phyloP scores from a whole-genome alignment of 2,797 vertebrate genomes.

The Acipenser transmontanus region DNA sequence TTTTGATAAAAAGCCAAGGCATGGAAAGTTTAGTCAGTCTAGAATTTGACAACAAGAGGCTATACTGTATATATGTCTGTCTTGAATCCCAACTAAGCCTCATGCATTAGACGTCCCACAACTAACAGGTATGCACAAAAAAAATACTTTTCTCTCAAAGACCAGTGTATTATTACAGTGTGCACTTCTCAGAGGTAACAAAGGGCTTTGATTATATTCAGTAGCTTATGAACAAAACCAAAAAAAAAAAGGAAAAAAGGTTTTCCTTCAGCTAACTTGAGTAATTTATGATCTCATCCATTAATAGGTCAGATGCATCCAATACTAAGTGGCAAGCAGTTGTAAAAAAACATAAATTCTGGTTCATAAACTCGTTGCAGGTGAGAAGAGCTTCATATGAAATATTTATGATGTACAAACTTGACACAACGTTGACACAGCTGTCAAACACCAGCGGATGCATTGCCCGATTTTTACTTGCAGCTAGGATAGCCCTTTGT shows the following conservation, averaged over 20 bases:
- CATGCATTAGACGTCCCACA: neutral
- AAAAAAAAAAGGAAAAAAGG: too few relatives aligned
- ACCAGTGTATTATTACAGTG: too few relatives aligned
- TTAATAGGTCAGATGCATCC: neutral
- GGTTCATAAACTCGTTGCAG: neutral
- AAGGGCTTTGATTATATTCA: neutral
- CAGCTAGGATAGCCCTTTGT: neutral
- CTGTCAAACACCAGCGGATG: constrained; percentile 6
- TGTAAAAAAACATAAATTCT: constrained; percentile 5
- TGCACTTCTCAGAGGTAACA: neutral
- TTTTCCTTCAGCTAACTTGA: neutral
- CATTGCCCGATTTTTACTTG: constrained; percentile 7
- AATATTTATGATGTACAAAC: neutral
- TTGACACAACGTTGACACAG: constrained; percentile 12
- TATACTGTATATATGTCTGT: too few relatives aligned
- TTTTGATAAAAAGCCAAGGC: too few relatives aligned
- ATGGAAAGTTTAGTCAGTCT: too few relatives aligned
- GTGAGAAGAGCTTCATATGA: neutral
- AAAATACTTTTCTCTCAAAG: too few relatives aligned
- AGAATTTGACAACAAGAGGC: too few relatives aligned
- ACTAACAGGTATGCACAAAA: neutral
- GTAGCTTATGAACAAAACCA: neutral
- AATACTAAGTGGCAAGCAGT: constrained; percentile 3
- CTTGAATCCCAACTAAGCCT: too few relatives aligned
- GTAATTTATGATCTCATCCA: constrained; percentile 1